Evolutionary conservation across 1,140 invertebrate genomes (phyloP).

Genomic region (Zelostemma sp.): DNA sequence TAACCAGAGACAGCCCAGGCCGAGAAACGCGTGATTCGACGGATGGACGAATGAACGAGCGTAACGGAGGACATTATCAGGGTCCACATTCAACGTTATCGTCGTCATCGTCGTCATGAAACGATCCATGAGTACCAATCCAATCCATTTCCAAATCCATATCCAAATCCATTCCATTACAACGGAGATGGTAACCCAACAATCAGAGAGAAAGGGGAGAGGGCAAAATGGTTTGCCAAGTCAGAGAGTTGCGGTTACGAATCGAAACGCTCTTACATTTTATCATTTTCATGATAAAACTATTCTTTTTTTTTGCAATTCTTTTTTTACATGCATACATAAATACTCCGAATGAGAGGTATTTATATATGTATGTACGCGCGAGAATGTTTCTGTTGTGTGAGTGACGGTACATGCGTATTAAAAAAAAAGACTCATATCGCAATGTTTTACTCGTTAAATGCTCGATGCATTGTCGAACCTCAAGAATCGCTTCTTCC

Average conservation of each 20-base stretch:
- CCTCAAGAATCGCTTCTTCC: no score
- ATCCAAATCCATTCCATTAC: conserved; percentile 61
- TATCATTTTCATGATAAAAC: conserved; percentile 17
- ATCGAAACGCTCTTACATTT: conserved; percentile 45
- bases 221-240: conserved; percentile 83
- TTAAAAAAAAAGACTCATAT: no score
- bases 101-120: conserved; percentile 20
- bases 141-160: conserved; percentile 53
- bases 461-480: no score
- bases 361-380: no score
- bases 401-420: no score
- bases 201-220: conserved; percentile 83
- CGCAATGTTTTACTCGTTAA: no score
- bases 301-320: conserved; percentile 19
- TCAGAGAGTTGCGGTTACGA: conserved; percentile 76
- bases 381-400: no score
- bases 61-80: conserved; percentile 9
- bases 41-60: conserved; percentile 23
- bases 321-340: not conserved
- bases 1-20: not conserved
- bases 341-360: conserved; percentile 2
- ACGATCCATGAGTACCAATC: conserved; percentile 59
- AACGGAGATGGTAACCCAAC: conserved; percentile 78
- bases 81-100: conserved; percentile 7
- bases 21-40: conserved; percentile 5